Evolutionary conservation across 2,113 vertebrate genomes (phyloP).

Genomic region (Saiga tatarica): DNA sequence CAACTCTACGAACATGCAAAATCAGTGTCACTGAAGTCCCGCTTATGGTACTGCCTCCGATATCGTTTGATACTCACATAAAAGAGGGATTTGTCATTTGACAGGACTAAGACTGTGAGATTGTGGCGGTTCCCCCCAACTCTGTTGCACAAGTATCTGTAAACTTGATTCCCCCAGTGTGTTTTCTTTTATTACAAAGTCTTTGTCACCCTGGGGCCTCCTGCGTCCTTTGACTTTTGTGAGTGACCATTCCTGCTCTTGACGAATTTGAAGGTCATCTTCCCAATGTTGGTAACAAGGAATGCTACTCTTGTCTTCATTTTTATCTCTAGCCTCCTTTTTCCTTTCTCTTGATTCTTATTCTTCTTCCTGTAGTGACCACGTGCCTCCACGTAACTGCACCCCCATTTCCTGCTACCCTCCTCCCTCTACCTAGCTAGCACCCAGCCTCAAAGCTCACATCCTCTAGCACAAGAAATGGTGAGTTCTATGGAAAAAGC

Average conservation of each 20-base stretch:
- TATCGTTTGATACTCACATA: slow-evolving; percentile 30
- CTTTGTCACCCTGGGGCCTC: not conserved
- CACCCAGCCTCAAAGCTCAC: not conserved
- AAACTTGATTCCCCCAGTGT: not conserved
- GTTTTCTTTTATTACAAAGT: not conserved
- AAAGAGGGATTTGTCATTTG: slow-evolving; percentile 56
- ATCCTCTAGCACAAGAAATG: not conserved
- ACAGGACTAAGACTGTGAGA: not conserved
- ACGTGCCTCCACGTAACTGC: not conserved
- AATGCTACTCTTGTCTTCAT: not conserved
- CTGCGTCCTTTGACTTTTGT: not conserved
- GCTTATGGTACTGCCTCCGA: slow-evolving; percentile 10
- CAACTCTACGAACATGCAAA: slow-evolving; percentile 35
- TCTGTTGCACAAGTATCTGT: not conserved
- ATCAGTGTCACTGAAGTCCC: slow-evolving; percentile 40
- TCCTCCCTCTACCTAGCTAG: not conserved
- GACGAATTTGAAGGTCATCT: not conserved
- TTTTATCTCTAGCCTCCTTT: not conserved
- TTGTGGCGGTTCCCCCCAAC: not conserved
- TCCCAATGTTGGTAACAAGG: not conserved
- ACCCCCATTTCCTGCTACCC: fast-evolving
- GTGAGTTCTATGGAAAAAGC: not conserved
- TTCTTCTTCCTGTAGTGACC: not conserved
- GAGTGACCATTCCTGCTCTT: not conserved
- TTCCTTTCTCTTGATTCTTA: not conserved